Evolutionary conservation across 1,140 invertebrate species (phyloP).

Genomic region (Drosophila obscura): DNA sequence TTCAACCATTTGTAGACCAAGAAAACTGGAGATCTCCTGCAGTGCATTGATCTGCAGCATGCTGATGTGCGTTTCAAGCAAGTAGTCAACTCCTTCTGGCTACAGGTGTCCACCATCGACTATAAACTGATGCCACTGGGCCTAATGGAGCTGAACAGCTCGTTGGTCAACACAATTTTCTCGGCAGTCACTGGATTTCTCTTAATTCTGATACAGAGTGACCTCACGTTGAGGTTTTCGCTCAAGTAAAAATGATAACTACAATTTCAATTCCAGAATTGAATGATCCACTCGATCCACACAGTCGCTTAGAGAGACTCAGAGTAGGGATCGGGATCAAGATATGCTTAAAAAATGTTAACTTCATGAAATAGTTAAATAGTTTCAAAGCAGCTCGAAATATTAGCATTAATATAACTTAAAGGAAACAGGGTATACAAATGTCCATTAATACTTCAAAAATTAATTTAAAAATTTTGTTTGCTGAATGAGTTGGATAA

Average conservation of each 20-base stretch:
- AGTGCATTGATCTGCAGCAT: conserved; percentile 49
- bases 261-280: too few relatives aligned
- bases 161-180: conserved; percentile 59
- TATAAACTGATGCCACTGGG: conserved; percentile 70
- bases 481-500: too few relatives aligned
- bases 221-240: conserved; percentile 68
- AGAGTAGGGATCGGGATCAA: too few relatives aligned
- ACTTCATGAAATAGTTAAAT: too few relatives aligned
- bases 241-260: conserved; percentile 45
- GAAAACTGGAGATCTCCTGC: conserved; percentile 59
- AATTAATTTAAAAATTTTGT: too few relatives aligned
- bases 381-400: too few relatives aligned
- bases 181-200: conserved; percentile 68
- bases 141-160: conserved; percentile 57
- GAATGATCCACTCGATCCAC: too few relatives aligned
- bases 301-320: too few relatives aligned
- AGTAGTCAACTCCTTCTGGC: conserved; percentile 66
- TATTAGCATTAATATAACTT: too few relatives aligned
- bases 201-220: conserved; percentile 72
- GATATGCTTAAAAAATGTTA: neutral
- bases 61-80: conserved; percentile 68
- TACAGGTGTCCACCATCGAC: conserved; percentile 49
- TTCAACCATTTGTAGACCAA: conserved; percentile 28
- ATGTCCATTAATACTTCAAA: too few relatives aligned
- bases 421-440: too few relatives aligned